Base-by-base conservation (phyloP, 2,888 invertebrate genomes). In the Scaptomyza cyrtandrae region DNA sequence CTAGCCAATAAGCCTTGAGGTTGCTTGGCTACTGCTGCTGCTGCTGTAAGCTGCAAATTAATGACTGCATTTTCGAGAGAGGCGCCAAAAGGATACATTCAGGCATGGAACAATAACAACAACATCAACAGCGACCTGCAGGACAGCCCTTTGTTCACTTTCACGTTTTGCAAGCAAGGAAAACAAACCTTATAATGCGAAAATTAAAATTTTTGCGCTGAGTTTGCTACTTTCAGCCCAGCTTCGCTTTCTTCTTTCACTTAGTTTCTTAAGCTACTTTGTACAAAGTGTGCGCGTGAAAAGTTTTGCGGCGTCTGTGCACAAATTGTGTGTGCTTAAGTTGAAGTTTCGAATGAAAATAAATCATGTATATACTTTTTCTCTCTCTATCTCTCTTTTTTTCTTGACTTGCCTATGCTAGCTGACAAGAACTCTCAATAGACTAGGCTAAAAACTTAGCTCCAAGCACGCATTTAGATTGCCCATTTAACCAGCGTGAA, bases 141-240 rank as follows among this genome's bases (percentile, higher is more conserved):
- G 49, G 35, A 41, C 33, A 16, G 56, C 50, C 44, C 77, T 70
- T 76, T 77, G 61, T 77, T 73, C 70, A 63, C 57, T 70, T 75
- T 69, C 69, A 68, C 60, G 60, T 76, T 67, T 50, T 52, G 58
- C 24, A 45, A 37, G 37, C 35, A 13, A 5, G 9, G 1, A 10
- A 16, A 14, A 3, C 1, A 50, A 87, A 85, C 76, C 85, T 80
- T 80, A 68, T 80, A 82, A 87, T 87, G 79, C 76, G 71, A 77
- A 80, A 76, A 85, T 85, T 87, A 87, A 82, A 75, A 74, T 75
- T 79, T 75, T 83, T 79, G 60, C 71, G 81, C 80, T 70, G 78
- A 85, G 69, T 77, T 72, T 79, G 80, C 76, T 56, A 78, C 73
- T 80, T 82, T 67, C 48, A 46, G 46, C 45, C 35, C 2, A 13